Evolutionary conservation across 2,888 invertebrate species (phyloP).

Genomic region (Calliphora vomitoria): DNA sequence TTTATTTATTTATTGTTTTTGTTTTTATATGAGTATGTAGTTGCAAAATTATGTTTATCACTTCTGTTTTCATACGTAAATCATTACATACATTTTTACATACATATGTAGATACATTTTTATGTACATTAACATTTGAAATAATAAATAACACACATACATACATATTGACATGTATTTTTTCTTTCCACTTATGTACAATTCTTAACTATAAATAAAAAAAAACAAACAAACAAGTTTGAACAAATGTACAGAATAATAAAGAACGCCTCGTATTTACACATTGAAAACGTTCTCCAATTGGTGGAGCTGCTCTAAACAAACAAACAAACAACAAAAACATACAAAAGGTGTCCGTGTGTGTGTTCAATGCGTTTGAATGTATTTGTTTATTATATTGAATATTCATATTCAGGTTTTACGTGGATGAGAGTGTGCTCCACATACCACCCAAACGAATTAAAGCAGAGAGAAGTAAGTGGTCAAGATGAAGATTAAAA

Average conservation of each 20-base stretch:
- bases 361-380: conserved; percentile 43
- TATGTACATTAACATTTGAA: neutral
- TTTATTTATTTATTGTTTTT: neutral
- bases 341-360: conserved; percentile 33
- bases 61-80: conserved; percentile 25
- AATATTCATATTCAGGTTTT: conserved; percentile 69
- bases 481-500: conserved; percentile 22
- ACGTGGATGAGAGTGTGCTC: conserved; percentile 29
- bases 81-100: neutral
- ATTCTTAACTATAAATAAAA: conserved; percentile 38
- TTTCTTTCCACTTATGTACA: neutral
- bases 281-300: conserved; percentile 69
- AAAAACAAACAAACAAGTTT: conserved; percentile 57
- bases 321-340: conserved; percentile 38
- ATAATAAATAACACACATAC: neutral
- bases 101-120: neutral
- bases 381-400: conserved; percentile 58
- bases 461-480: neutral
- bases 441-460: conserved; percentile 36
- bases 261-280: conserved; percentile 63
- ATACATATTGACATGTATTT: neutral
- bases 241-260: conserved; percentile 30
- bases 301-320: conserved; percentile 71
- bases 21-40: neutral
- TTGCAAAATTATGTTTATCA: conserved; percentile 39